Conservation (phyloP, 1,140 invertebrate genomes). For the Ceratitis capitata region DNA sequence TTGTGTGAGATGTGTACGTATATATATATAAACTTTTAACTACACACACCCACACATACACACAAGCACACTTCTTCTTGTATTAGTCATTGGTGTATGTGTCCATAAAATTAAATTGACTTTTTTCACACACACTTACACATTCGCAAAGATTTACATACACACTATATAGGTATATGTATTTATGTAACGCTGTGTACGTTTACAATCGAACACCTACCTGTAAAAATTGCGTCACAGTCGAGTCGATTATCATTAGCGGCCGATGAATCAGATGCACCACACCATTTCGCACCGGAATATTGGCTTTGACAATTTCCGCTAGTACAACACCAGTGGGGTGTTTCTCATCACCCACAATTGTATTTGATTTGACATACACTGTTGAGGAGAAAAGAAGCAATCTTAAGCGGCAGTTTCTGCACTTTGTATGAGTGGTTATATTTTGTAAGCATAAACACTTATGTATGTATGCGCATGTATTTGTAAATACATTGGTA, state of each 20-base stretch:
- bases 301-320: conserved; percentile 89
- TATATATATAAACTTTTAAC: not conserved
- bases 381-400: conserved; percentile 68
- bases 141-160: not conserved
- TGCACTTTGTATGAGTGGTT: too few species aligned
- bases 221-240: conserved; percentile 84
- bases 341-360: conserved; percentile 79
- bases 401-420: too few species aligned
- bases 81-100: not conserved
- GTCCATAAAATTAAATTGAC: not conserved
- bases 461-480: not conserved
- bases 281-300: conserved; percentile 91
- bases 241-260: conserved; percentile 88
- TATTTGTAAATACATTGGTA: too few species aligned
- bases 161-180: not conserved
- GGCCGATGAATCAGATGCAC: conserved; percentile 91
- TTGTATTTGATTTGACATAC: conserved; percentile 88
- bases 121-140: not conserved
- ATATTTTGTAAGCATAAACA: too few species aligned
- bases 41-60: not conserved
- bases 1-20: not conserved
- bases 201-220: conserved; percentile 66
- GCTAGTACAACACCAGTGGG: conserved; percentile 83
- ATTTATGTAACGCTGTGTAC: not conserved
- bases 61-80: not conserved